Evolutionary conservation across 1,140 invertebrate species (phyloP), one percentile per base, ranked within the genome.

Genomic region (Theocolax elegans): DNA sequence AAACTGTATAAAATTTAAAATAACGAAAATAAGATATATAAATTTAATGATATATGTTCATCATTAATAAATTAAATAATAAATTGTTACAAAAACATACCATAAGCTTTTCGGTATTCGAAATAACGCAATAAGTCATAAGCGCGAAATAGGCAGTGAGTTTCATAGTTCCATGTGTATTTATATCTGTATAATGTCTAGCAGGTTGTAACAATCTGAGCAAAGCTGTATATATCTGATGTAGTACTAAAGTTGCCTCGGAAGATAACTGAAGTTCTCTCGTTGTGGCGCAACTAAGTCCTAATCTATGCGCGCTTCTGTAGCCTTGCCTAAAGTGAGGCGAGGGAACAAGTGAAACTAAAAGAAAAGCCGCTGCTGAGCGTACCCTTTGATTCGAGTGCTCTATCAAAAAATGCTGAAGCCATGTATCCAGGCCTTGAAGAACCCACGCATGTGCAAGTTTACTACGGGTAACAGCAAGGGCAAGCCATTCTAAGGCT

Each of bases 71-170:
- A n/a, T 44, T 44, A 48, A n/a, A 21, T 48, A 25, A 35, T 35
- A 35, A 46, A 38, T 35, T 56, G 9, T 31, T 10, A 38, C 17
- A 4, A 10, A n/a, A 13, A 13, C 10, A 40, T 85, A 96, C 95
- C 95, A 97, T 94, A 56, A 96, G 87, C 85, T 97, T 97, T 85
- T 98, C 96, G 67, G 91, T 92, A 76, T 92, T 92, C 51, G 94
- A 94, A 72, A 97, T 89, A 73, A 96, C 91, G 85, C 95, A 97
- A 80, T 95, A 96, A 42, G 93, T 93, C 85, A 97, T 90, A 17
- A 97, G 89, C 54, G 94, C 92, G 84, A 97, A 97, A 83, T 96
- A 97, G 51, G 94, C 93, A 27, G 94, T 95, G 58, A 98, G 87
- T 85, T 97, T 97, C 82, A 93, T 93, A 7, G 94, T 94, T 49